These are phyloP conservation scores for Salminus brasiliensis DNA, from an alignment of 2,113 vertebrate genomes.

Conservation along the genomic window DNA sequence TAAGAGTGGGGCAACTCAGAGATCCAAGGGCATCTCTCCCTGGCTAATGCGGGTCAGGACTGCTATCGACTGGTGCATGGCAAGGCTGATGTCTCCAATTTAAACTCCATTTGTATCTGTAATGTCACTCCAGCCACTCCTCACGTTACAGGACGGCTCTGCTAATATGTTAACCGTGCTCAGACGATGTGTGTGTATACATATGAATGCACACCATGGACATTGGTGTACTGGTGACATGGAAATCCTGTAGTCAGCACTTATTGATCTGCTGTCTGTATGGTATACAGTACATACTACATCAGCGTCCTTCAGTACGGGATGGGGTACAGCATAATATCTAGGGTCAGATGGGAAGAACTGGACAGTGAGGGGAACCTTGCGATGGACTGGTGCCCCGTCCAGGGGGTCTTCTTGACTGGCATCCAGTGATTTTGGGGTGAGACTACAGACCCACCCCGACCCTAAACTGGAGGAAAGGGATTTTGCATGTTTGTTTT, in stretches of 20 bases:
- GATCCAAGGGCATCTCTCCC: slow-evolving; percentile 46
- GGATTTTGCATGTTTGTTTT: too few relatives aligned
- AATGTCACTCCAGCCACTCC: slow-evolving; percentile 22
- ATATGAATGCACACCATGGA: not conserved
- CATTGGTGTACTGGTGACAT: slow-evolving; percentile 25
- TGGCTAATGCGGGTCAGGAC: slow-evolving; percentile 37
- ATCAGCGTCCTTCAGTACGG: too few relatives aligned
- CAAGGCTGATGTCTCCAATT: slow-evolving; percentile 46
- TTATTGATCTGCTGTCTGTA: slow-evolving; percentile 41
- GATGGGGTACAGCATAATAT: too few relatives aligned
- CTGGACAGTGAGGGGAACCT: too few relatives aligned
- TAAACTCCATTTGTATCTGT: slow-evolving; percentile 52
- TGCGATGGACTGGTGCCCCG: too few relatives aligned
- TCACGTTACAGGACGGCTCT: not conserved
- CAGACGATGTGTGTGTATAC: not conserved
- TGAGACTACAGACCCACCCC: too few relatives aligned
- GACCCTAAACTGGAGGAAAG: too few relatives aligned
- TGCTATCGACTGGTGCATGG: slow-evolving; percentile 43
- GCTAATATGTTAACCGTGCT: not conserved
- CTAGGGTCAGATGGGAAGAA: too few relatives aligned
- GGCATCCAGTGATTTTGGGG: too few relatives aligned
- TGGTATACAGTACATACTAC: not conserved
- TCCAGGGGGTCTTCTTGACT: too few relatives aligned
- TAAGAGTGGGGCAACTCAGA: slow-evolving; percentile 33
- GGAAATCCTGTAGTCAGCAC: slow-evolving; percentile 43